Evolutionary conservation across 2,797 vertebrate genomes (phyloP), one percentile per base, ranked within the genome.

Genomic region (Poliocrania exsul): DNA sequence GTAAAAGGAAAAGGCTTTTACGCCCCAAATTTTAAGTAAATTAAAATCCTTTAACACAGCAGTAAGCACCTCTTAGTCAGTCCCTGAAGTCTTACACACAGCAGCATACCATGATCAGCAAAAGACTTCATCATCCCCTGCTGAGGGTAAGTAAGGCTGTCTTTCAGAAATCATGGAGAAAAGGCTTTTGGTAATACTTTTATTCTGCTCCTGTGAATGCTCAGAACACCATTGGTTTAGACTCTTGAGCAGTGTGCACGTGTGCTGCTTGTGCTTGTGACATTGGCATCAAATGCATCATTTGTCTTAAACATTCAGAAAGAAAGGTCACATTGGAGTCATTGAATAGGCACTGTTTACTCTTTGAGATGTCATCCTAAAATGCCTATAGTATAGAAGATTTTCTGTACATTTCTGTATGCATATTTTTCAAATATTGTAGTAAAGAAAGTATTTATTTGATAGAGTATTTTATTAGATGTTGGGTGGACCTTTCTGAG

Each of bases 1-100:
- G 73, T 90, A 66, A 92, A 95, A 92, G 69, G 67, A 71, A 85
- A 96, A 94, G 35, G 66, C 80, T 96, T 97, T 96, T 88, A 91
- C 81, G 31, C 23, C 61, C 65, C 71, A 87, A 71, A 83, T 96
- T 96, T 92, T 93, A 86, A 91, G 91, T 50, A 91, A 94, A 97
- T 95, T 95, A 93, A 97, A 90, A 95, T 94, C 80, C 80, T 96
- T 92, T 87, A 83, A 74, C 94, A 90, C 95, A 97, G 93, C 91
- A 93, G 93, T 95, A 77, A 86, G 87, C 62, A 69, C 73, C 50
- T 94, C 77, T 96, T 93, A 85, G 88, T 91, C 90, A 92, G 88
- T 62, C 42, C 64, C 77, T 66, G 71, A 67, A 92, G 84, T 69
- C 86, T 95, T 94, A 61, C 2, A 29, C 94, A 57, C 95, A 96